phyloP scores from a whole-genome alignment of 2,797 vertebrate species.

The Telmatherina bonti region DNA sequence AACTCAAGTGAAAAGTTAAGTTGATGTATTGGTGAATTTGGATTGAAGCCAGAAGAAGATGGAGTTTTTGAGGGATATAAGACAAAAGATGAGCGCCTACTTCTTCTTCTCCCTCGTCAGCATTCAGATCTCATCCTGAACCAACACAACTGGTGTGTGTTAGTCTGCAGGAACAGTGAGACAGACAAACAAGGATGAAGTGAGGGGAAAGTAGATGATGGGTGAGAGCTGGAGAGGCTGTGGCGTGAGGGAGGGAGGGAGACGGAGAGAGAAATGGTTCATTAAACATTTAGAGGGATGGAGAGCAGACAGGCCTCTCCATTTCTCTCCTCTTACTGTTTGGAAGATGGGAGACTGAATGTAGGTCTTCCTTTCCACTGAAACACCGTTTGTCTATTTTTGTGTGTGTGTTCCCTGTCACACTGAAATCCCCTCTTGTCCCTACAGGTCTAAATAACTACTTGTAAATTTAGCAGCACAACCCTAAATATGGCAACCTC shows the following conservation, averaged over 20 bases:
- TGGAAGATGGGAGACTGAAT: slow-evolving; percentile 56
- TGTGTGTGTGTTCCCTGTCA: slow-evolving; percentile 24
- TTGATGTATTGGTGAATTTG: slow-evolving; percentile 35
- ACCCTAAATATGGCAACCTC: slow-evolving; percentile 58
- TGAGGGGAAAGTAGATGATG: slow-evolving; percentile 55
- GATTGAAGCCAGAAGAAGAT: slow-evolving; percentile 33
- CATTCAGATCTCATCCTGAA: slow-evolving; percentile 59
- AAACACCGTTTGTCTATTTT: slow-evolving; percentile 25
- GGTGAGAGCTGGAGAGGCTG: slow-evolving; percentile 40
- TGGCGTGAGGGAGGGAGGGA: neutral
- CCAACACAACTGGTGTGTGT: slow-evolving; percentile 37
- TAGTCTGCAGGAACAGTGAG: slow-evolving; percentile 54
- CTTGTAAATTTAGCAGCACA: slow-evolving; percentile 56
- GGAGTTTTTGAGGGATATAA: slow-evolving; percentile 16
- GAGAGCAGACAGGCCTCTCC: slow-evolving; percentile 69
- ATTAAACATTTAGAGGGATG: slow-evolving; percentile 80
- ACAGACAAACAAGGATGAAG: slow-evolving; percentile 60
- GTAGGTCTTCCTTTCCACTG: slow-evolving; percentile 39
- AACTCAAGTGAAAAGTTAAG: slow-evolving; percentile 35
- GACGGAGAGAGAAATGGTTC: slow-evolving; percentile 57
- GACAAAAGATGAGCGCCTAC: slow-evolving; percentile 47
- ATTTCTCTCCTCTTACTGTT: slow-evolving; percentile 63
- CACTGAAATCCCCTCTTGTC: slow-evolving; percentile 46
- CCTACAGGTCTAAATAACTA: slow-evolving; percentile 61
- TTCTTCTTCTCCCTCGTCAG: slow-evolving; percentile 37